Evolutionary conservation across 2,113 vertebrate genomes (phyloP), one percentile per base, ranked within the genome.

Genomic region (Genyomyrus donnyi): DNA sequence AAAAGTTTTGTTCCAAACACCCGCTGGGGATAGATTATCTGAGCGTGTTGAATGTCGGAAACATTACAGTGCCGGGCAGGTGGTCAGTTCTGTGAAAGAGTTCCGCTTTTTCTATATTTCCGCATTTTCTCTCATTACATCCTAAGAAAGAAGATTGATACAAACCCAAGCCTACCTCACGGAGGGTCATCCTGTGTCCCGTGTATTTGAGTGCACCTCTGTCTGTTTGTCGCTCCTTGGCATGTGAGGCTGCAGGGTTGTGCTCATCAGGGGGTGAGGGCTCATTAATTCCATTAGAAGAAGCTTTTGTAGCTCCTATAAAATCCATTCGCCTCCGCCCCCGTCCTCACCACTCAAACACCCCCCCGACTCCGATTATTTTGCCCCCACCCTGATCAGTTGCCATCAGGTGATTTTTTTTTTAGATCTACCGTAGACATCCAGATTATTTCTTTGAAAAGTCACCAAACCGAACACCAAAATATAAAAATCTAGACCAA

Each of bases 101-200:
- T 27, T 49, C n/a, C 1, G 13, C 84, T 35, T 35, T 74, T 74
- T 35, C 31, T 74, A 31, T 70, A 50, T 45, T 50, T 53, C 27
- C 1, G 1, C 50, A 21, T 53, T 53, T 48, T 87, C 15, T 87
- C 19, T 24, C 0, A 3, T 21, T 13, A 46, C 85, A 35, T 39
- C 27, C 13, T 31, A 87, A 48, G n/a, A 17, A 31, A 35, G 31
- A 15, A n/a, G 58, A 11, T 13, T 49, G 21, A 19, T 4, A 50
- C 31, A n/a, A 50, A 31, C n/a, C 5, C 7, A 27, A 46, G 17
- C 94, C 94, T 90, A 96, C 96, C 96, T 96, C 96, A 35, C 93
- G 93, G 91, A 95, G 94, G 87, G 91, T 93, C 96, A 96, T 96
- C 87, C 91, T 90, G 86, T 88, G 87, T 90, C 74, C 85, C 49